Base-by-base conservation (phyloP, 2,113 vertebrate genomes). In the Talpa occidentalis region DNA sequence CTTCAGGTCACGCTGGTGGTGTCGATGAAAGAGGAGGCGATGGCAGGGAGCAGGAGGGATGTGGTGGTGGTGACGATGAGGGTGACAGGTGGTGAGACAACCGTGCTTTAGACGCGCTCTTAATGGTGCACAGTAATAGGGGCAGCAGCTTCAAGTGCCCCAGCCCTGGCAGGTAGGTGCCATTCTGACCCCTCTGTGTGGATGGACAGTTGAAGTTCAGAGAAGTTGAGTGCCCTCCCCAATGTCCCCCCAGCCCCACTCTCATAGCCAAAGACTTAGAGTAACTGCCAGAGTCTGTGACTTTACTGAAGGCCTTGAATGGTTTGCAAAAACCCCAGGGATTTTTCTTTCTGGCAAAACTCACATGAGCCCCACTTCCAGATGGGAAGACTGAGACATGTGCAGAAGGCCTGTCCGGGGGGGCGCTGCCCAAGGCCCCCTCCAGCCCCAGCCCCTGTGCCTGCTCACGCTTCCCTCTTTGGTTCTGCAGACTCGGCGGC, bases 401-500 rank as follows among this genome's bases (percentile, higher is more conserved):
- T 0, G 30, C 0, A 7, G 4, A 1, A 4, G 3, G 52, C 52
- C 64, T 17, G 28, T n/a, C 64, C 30, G 12, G 32, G 64, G 15
- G 3, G 2, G 30, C 14, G 24, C 28, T 0, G 1, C n/a, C n/a
- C 2, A 32, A 2, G 42, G 8, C 30, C 28, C 14, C 9, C 37
- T 2, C 47, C 40, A 0, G 17, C 26, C 24, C 12, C 8, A 1
- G 32, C 3, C 62, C 19, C 49, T 56, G n/a, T 72, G 21, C 64
- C 17, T 37, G 0, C 80, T 95, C 84, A 80, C 8, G 0, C 3
- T 5, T 56, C 21, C 44, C 10, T 0, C 88, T 62, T 32, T 72
- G 30, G 77, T 97, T 91, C 97, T 92, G 52, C 98, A 98, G 98
- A 80, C 96, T 91, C 97, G 95, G 0, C 32, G 98, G 0, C 88